Percentiles rank a stretch among this genome's conserved stretches.
Conservation (phyloP, 2,888 invertebrate genomes). For the Campopleginae sp. region DNA sequence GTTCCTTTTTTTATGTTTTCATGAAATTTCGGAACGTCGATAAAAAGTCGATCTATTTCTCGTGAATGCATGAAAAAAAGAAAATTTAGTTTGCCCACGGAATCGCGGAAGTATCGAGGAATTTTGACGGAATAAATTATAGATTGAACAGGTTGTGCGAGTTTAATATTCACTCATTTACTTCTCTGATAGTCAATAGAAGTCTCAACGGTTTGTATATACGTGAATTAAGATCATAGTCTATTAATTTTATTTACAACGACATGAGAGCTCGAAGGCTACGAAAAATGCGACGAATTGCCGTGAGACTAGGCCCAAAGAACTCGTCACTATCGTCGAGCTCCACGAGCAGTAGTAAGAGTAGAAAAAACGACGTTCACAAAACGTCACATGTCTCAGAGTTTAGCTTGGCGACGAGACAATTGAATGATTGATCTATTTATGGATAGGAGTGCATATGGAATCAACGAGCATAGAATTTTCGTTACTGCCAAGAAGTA, state of each 20-base stretch:
- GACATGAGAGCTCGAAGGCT: background rate
- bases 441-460: background rate
- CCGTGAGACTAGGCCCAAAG: conserved; percentile 26
- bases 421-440: conserved; percentile 56
- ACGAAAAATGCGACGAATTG: conserved; percentile 17
- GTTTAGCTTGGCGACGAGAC: background rate
- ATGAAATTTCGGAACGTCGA: background rate
- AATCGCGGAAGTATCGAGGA: background rate
- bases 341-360: conserved; percentile 1
- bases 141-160: background rate
- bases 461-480: background rate
- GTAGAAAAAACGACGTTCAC: background rate
- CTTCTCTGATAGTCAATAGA: background rate
- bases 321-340: background rate
- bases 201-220: background rate
- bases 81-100: background rate
- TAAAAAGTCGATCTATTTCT: background rate
- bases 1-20: background rate
- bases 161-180: conserved; percentile 19
- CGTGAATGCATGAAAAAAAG: background rate
- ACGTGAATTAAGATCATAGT: background rate
- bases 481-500: background rate
- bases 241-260: conserved; percentile 9
- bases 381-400: conserved; percentile 15
- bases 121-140: conserved; percentile 7